These are phyloP conservation scores for Folsomia candida DNA, from an alignment of 2,888 invertebrate species.

Conservation along the genomic window DNA sequence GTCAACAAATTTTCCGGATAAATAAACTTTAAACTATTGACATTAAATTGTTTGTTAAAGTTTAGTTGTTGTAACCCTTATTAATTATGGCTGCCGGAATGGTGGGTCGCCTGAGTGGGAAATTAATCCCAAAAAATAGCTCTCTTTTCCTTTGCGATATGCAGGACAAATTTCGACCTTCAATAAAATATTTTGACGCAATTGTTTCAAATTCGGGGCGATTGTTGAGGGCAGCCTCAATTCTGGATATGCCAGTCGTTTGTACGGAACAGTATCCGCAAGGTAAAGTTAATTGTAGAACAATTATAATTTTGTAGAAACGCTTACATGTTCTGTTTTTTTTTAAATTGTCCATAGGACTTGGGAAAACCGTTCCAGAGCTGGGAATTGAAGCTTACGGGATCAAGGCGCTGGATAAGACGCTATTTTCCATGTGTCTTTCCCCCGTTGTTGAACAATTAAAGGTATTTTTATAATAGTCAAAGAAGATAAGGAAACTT, in stretches of 20 bases:
- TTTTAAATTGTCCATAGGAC: conserved; percentile 53
- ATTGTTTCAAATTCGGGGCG: conserved; percentile 57
- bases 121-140: conserved; percentile 54
- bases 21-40: too few species aligned
- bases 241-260: conserved; percentile 59
- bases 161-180: conserved; percentile 60
- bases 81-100: too few species aligned
- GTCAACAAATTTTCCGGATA: too few species aligned
- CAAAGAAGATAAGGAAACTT: too few species aligned
- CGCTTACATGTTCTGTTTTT: conserved; percentile 13
- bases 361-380: conserved; percentile 59
- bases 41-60: too few species aligned
- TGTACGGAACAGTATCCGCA: conserved; percentile 64
- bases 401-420: conserved; percentile 56
- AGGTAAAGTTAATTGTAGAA: conserved; percentile 55
- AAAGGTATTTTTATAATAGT: conserved; percentile 32
- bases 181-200: conserved; percentile 58
- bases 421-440: conserved; percentile 61
- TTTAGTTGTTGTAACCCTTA: too few species aligned
- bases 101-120: conserved; percentile 52
- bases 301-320: background rate
- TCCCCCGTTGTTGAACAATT: conserved; percentile 56
- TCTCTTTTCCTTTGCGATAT: conserved; percentile 61
- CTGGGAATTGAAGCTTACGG: conserved; percentile 56
- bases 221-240: conserved; percentile 57